Evolutionary conservation across 1,140 invertebrate species (phyloP).

Genomic region (Papilio helenus): DNA sequence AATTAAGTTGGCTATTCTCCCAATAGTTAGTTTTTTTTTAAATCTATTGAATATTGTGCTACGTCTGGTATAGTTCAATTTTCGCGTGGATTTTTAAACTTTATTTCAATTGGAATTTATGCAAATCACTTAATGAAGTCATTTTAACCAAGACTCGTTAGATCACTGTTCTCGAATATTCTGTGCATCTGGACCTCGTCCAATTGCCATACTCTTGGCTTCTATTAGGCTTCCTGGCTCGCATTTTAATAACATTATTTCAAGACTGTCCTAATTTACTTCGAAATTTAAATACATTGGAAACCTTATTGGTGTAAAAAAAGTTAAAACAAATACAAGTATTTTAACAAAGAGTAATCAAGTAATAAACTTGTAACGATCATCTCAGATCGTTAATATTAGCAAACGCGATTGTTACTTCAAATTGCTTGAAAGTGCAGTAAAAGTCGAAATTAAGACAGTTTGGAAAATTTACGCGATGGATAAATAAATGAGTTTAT

Average conservation of each 20-base stretch:
- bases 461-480: not conserved
- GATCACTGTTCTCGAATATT: conserved; percentile 26
- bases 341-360: not conserved
- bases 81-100: not conserved
- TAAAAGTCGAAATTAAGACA: conserved; percentile 9
- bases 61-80: not conserved
- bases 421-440: conserved; percentile 3
- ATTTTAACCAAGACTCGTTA: conserved; percentile 12
- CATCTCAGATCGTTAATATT: not conserved
- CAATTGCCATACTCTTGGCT: conserved; percentile 28
- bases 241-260: not conserved
- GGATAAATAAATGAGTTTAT: conserved; percentile 11
- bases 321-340: not conserved
- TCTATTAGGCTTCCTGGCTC: conserved; percentile 21
- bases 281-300: not conserved
- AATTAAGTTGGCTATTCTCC: not conserved
- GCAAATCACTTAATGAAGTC: not conserved
- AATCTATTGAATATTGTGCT: conserved; percentile 13
- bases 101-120: not conserved
- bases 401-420: conserved; percentile 1
- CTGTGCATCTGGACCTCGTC: conserved; percentile 30
- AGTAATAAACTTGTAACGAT: not conserved
- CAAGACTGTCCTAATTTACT: not conserved
- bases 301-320: not conserved
- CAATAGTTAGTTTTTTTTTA: not conserved